A percentile compares a stretch with the other conserved stretches of the same genome.
phyloP scores from a whole-genome alignment of 2,113 vertebrate species.

The Perca flavescens region DNA sequence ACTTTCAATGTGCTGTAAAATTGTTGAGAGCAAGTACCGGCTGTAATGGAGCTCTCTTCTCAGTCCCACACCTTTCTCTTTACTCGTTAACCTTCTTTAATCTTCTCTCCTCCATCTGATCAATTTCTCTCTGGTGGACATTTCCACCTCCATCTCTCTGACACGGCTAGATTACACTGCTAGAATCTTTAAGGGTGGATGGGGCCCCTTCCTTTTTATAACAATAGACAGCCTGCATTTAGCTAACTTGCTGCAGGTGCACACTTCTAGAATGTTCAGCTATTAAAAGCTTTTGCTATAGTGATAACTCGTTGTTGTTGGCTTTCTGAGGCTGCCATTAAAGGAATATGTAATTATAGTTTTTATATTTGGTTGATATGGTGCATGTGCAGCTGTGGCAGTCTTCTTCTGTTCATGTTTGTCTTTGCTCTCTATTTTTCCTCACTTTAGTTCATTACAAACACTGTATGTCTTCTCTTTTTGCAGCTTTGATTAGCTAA shows the following conservation, averaged over 20 bases:
- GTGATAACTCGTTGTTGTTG: background rate
- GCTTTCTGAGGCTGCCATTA: background rate
- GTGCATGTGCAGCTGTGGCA: conserved; percentile 1
- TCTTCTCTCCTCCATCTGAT: conserved; percentile 36
- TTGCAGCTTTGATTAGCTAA: background rate
- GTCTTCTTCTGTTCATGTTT: conserved; percentile 11
- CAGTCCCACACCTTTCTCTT: conserved; percentile 30
- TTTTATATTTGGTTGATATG: background rate
- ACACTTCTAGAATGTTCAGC: background rate
- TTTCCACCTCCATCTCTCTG: conserved; percentile 40
- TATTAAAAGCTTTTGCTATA: conserved; percentile 7
- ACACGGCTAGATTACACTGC: conserved; percentile 29
- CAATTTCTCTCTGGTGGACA: conserved; percentile 17
- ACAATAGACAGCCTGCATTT: conserved; percentile 11
- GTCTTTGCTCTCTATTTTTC: background rate
- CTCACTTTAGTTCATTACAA: background rate
- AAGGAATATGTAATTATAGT: background rate
- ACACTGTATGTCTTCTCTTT: background rate
- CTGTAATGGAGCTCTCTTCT: conserved; percentile 49
- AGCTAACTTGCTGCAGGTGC: background rate
- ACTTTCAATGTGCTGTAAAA: conserved; percentile 23
- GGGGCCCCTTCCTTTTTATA: background rate
- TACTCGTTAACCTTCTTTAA: conserved; percentile 42
- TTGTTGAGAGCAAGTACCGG: background rate
- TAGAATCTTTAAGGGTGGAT: conserved; percentile 1